Percentiles rank a stretch among this genome's conserved stretches.
Evolutionary conservation across 1,140 invertebrate genomes (phyloP).

Genomic region (Eufriesea mexicana): DNA sequence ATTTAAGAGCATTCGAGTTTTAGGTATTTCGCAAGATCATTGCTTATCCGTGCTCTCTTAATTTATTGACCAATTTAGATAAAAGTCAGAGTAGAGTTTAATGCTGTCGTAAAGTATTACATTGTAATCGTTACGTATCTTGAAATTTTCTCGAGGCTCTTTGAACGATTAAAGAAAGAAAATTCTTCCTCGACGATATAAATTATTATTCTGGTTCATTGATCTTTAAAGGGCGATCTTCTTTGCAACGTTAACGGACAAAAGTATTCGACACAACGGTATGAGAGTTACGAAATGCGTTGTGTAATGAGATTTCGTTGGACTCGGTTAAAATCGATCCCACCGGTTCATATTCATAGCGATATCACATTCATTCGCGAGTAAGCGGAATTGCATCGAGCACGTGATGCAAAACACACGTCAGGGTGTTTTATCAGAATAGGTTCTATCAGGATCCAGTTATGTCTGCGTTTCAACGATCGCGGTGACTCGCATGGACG

Average conservation of each 20-base stretch:
- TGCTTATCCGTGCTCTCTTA: background rate
- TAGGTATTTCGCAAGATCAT: too few relatives aligned
- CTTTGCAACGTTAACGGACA: background rate
- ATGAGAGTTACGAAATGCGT: background rate
- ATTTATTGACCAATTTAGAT: conserved; percentile 7
- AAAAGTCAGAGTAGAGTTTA: background rate
- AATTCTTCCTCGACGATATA: background rate
- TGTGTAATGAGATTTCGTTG: conserved; percentile 15
- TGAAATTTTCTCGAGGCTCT: background rate
- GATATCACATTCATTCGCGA: conserved; percentile 12
- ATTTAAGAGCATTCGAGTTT: background rate
- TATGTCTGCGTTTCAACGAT: conserved; percentile 8
- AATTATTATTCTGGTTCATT: too few relatives aligned
- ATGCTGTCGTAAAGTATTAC: background rate
- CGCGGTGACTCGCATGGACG: conserved; percentile 21
- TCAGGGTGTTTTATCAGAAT: background rate
- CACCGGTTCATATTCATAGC: background rate
- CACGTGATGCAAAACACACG: conserved; percentile 12
- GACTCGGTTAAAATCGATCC: conserved; percentile 37
- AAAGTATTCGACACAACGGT: too few relatives aligned
- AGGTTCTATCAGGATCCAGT: background rate
- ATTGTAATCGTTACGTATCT: background rate
- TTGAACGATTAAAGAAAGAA: background rate
- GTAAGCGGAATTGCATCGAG: conserved; percentile 29
- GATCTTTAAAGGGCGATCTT: background rate